Base-by-base conservation (phyloP, 2,888 invertebrate species). In the Steinernema carpocapsae region DNA sequence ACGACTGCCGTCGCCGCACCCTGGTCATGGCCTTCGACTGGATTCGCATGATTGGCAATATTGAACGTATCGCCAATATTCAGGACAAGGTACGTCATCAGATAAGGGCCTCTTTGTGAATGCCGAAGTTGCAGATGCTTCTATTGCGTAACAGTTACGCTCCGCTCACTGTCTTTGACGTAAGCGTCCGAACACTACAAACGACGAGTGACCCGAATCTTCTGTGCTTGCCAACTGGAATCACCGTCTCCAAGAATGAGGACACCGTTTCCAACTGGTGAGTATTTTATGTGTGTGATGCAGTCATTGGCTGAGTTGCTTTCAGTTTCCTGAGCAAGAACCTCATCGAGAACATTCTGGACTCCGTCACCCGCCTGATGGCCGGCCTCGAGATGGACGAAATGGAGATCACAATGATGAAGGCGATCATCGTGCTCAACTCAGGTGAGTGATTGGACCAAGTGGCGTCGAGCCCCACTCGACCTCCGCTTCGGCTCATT, bases 141-240 rank as follows among this genome's bases (percentile, higher is more conserved):
- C 76, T 84, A 43, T 74, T 84, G 59, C 79, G 82, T 26, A 75
- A 81, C 46, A 76, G 78, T 48, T 85, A 80, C 64, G 77, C 82
- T 14, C 77, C 85, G 45, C 73, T 85, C 59, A 81, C 80, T 10
- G 76, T 85, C 17, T 79, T 85, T 72, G 84, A 85, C 72, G 82
- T 80, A n/a, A 73, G 73, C 7, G 46, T 42, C 32, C 79, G 78
- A 19, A 77, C 77, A 22, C 19, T 26, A 19, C 51, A 72, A 14
- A 52, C 77, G 7, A 80, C 80, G 12, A 77, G 74, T 45, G 80
- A 82, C 70, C 70, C 64, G 19, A 80, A 75, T 17, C 72, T 80
- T 43, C 59, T 80, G 24, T 80, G 80, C 64, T 73, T 80, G 24
- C 80, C 80, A 17, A 80, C 81, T 10, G 81, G 80, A 4, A 82